Evolutionary conservation across 2,113 vertebrate genomes (phyloP).

Genomic region (Danio rerio): GRCz12tu NC_133184.1:32541501-32542000

Average conservation of each 20-base stretch:
- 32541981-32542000: not conserved
- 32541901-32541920: slow-evolving; percentile 65
- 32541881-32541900: slow-evolving; percentile 65
- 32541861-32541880: slow-evolving; percentile 51
- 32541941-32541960: slow-evolving; percentile 57
- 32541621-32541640: slow-evolving; percentile 65
- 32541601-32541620: slow-evolving; percentile 66
- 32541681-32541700: slow-evolving; percentile 77
- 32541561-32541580: slow-evolving; percentile 70
- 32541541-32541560: slow-evolving; percentile 73
- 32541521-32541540: slow-evolving; percentile 70
- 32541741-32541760: slow-evolving; percentile 71
- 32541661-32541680: slow-evolving; percentile 67
- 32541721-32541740: slow-evolving; percentile 67
- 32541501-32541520: slow-evolving; percentile 71
- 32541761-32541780: slow-evolving; percentile 73
- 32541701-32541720: slow-evolving; percentile 70
- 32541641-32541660: slow-evolving; percentile 69
- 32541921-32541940: slow-evolving; percentile 55
- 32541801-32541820: slow-evolving; percentile 79
- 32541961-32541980: not conserved
- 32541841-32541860: slow-evolving; percentile 80
- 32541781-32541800: slow-evolving; percentile 76
- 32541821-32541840: slow-evolving; percentile 80
- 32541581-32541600: slow-evolving; percentile 73